phyloP scores from a whole-genome alignment of 2,113 vertebrate species.

The Oncorhynchus clarkii region DNA sequence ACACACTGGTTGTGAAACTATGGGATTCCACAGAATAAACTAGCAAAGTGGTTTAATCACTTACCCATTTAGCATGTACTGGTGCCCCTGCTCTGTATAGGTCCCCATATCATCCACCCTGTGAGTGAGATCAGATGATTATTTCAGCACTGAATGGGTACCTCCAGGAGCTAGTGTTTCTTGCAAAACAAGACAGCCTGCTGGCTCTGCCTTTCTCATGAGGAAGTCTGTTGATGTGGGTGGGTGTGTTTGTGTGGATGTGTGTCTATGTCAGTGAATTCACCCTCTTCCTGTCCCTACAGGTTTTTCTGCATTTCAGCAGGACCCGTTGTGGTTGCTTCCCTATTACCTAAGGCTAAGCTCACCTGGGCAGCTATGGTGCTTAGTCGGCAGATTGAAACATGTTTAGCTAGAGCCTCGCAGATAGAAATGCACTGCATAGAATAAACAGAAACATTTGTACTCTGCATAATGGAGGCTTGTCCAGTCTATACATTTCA shows the following conservation, averaged over 20 bases:
- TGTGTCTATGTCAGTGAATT: conserved; percentile 25
- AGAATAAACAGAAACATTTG: not conserved
- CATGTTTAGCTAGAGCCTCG: conserved; percentile 9
- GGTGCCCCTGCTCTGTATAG: conserved; percentile 19
- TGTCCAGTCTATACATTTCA: not conserved
- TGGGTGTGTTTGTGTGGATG: conserved; percentile 20
- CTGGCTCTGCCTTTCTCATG: conserved; percentile 21
- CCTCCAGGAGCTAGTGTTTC: conserved; percentile 18
- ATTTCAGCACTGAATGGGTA: conserved; percentile 5
- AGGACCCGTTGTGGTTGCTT: conserved; percentile 15
- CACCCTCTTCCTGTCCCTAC: conserved; percentile 36
- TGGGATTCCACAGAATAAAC: not conserved
- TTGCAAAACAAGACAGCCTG: conserved; percentile 2
- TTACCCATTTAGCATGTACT: conserved; percentile 47
- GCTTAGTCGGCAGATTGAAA: conserved; percentile 14
- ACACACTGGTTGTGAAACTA: not conserved
- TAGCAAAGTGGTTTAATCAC: not conserved
- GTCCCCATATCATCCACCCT: conserved; percentile 45
- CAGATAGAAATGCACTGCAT: not conserved
- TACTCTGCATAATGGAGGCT: not conserved
- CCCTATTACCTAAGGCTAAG: conserved; percentile 53
- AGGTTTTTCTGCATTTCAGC: conserved; percentile 66
- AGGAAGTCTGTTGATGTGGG: conserved; percentile 21
- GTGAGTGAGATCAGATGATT: conserved; percentile 26
- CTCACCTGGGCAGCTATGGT: conserved; percentile 41